Evolutionary conservation across 92 coral and sea anemone species (phyloP).

Genomic region (Phymanthus crucifer): DNA sequence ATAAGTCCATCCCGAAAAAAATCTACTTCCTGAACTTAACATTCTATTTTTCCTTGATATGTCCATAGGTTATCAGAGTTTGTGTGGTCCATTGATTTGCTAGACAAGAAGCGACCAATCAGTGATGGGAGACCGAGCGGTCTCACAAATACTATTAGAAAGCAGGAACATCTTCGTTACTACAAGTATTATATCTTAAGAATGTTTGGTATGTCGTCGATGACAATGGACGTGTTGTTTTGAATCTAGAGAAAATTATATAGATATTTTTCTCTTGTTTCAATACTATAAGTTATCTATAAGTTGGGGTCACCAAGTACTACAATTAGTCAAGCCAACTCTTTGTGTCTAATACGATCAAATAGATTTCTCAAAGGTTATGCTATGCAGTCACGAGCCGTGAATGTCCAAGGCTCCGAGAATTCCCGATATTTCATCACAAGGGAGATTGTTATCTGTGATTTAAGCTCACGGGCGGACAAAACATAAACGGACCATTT

Average conservation of each 20-base stretch:
- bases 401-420: background rate
- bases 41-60: background rate
- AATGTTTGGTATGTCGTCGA: background rate
- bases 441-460: background rate
- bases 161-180: background rate
- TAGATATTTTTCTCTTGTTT: too few species aligned
- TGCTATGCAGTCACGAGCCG: background rate
- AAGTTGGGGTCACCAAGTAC: background rate
- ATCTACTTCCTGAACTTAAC: background rate
- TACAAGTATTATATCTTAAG: background rate
- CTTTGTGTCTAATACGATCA: slow-evolving; percentile 1
- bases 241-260: too few species aligned
- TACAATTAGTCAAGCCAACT: slow-evolving; percentile 3
- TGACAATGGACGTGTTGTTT: background rate
- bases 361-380: slow-evolving; percentile 2
- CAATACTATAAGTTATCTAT: background rate
- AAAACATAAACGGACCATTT: background rate
- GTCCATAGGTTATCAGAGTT: background rate
- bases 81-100: background rate
- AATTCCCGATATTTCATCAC: background rate
- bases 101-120: background rate
- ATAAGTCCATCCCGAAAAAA: background rate
- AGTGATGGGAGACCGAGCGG: background rate
- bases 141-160: background rate
- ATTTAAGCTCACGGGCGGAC: background rate